A percentile compares a stretch with the other conserved stretches of the same genome.
Evolutionary conservation across 2,888 invertebrate genomes (phyloP).

Genomic region (Girardia tigrina): DNA sequence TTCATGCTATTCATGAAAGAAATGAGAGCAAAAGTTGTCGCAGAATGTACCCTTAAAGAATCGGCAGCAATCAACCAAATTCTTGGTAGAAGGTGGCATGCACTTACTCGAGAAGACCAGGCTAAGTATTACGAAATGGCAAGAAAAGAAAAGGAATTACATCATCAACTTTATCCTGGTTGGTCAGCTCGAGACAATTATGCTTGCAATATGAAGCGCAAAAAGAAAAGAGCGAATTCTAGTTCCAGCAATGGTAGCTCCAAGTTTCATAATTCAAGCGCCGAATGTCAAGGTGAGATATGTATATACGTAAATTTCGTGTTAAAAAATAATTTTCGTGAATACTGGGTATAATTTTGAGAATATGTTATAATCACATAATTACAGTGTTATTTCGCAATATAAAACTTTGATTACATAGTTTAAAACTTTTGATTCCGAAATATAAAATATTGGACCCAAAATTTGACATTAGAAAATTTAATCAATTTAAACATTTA

Average conservation of each 20-base stretch:
- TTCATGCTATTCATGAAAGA: slow-evolving; percentile 99
- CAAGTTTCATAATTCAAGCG: neutral
- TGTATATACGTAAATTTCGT: neutral
- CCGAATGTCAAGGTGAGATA: neutral
- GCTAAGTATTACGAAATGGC: slow-evolving; percentile 99
- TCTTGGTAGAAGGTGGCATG: slow-evolving; percentile 96
- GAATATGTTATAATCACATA: too few species aligned
- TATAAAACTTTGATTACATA: too few species aligned
- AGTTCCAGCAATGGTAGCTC: neutral
- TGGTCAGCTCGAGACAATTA: slow-evolving; percentile 33
- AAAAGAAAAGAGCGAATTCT: slow-evolving; percentile 17
- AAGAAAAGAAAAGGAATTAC: slow-evolving; percentile 94
- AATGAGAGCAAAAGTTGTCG: slow-evolving; percentile 93
- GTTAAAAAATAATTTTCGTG: too few species aligned
- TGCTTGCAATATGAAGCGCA: slow-evolving; percentile 25
- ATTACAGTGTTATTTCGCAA: too few species aligned
- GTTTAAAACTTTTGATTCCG: too few species aligned
- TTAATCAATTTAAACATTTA: too few species aligned
- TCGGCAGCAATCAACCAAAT: slow-evolving; percentile 99
- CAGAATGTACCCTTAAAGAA: slow-evolving; percentile 93
- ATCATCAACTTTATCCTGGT: slow-evolving; percentile 62
- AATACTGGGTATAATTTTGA: too few species aligned
- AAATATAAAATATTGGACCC: too few species aligned
- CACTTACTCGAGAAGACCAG: slow-evolving; percentile 96
- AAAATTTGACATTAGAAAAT: too few species aligned